A percentile compares a stretch with the other conserved stretches of the same genome.
Evolutionary conservation across 2,888 invertebrate species (phyloP).

Genomic region (Hemaris fuciformis): DNA sequence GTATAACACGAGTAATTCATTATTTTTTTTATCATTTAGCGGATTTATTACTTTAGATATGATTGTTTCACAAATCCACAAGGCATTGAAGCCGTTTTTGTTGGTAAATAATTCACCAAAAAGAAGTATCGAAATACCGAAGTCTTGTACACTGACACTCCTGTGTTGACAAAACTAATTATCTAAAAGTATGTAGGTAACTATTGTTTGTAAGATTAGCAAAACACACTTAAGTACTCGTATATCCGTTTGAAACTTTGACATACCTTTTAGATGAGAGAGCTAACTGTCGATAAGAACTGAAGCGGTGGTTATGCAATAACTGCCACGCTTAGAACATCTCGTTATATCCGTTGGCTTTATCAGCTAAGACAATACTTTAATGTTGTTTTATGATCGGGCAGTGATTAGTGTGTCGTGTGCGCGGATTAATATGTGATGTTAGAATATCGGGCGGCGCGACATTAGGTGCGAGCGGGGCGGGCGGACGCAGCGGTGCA

Average conservation of each 20-base stretch:
- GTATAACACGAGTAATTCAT: not conserved
- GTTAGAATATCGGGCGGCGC: conserved; percentile 24
- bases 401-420: not conserved
- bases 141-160: not conserved
- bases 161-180: not conserved
- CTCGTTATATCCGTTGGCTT: not conserved
- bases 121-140: not conserved
- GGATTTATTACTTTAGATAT: not conserved
- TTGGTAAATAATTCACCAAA: not conserved
- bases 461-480: conserved; percentile 48
- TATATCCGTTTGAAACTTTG: not conserved
- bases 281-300: not conserved
- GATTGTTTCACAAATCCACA: not conserved
- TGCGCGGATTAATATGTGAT: not conserved
- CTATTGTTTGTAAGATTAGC: not conserved
- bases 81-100: conserved; percentile 6
- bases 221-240: not conserved
- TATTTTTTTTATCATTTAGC: not conserved
- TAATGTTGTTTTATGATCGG: not conserved
- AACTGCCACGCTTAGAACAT: not conserved
- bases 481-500: conserved; percentile 53
- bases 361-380: not conserved
- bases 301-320: not conserved
- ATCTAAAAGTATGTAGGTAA: conserved; percentile 8
- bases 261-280: not conserved